Percentiles rank a stretch among this genome's conserved stretches.
These are phyloP conservation scores for Globicephala melas DNA, from an alignment of 2,113 vertebrate species.

Conservation along the genomic window DNA sequence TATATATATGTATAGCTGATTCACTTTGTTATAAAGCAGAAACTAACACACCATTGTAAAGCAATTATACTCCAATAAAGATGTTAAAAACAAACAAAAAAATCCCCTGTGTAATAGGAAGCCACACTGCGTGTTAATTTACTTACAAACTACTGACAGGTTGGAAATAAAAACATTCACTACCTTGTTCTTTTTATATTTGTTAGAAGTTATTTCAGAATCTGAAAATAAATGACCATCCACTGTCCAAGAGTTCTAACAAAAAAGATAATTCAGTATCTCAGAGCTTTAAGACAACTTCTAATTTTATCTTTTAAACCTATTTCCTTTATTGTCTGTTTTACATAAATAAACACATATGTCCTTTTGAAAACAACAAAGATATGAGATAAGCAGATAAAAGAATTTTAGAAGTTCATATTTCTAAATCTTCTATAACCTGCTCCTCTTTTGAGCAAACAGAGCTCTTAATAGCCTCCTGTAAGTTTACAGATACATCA, in stretches of 20 bases:
- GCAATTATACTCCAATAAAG: too few species aligned
- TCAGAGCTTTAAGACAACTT: background rate
- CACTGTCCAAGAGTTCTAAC: background rate
- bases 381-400: background rate
- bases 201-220: background rate
- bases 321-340: background rate
- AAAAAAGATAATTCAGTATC: background rate
- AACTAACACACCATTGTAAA: too few species aligned
- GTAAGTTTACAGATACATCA: background rate
- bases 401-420: background rate
- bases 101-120: background rate
- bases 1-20: too few species aligned
- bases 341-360: background rate
- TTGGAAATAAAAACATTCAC: background rate
- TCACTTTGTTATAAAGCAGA: too few species aligned
- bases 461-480: background rate
- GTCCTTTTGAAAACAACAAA: background rate
- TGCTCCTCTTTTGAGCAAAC: background rate
- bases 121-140: background rate
- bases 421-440: background rate
- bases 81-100: background rate
- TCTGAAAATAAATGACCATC: background rate
- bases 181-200: conserved; percentile 6
- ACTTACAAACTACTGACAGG: background rate
- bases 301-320: background rate